phyloP scores from a whole-genome alignment of 2,113 vertebrate genomes.

The Oryzias melastigma region DNA sequence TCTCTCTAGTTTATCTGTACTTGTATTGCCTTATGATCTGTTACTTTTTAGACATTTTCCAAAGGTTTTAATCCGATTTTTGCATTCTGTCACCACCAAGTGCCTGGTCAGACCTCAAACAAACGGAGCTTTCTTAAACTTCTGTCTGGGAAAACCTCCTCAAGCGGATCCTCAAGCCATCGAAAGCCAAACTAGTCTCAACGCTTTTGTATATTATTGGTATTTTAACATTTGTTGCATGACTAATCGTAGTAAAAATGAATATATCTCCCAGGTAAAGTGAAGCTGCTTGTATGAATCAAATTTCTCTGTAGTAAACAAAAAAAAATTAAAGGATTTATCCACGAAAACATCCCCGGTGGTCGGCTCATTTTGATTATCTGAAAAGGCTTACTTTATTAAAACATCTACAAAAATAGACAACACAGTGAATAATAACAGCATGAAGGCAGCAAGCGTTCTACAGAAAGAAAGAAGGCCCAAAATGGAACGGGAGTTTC shows the following conservation, averaged over 20 bases:
- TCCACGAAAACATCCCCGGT: constrained; percentile 1
- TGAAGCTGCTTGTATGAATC: constrained; percentile 20
- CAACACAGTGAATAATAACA: constrained; percentile 66
- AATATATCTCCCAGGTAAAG: constrained; percentile 3
- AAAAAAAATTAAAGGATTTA: constrained; percentile 51
- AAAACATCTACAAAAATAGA: constrained; percentile 82
- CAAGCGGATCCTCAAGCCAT: constrained; percentile 26
- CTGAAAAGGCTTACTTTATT: constrained; percentile 80
- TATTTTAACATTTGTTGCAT: constrained; percentile 23
- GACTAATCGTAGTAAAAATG: constrained; percentile 10
- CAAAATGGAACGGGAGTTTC: constrained; percentile 58
- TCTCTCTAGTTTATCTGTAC: background rate
- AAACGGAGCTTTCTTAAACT: constrained; percentile 1
- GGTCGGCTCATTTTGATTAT: constrained; percentile 19
- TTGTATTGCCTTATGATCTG: background rate
- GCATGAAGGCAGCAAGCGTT: constrained; percentile 71
- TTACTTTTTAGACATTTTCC: constrained; percentile 1
- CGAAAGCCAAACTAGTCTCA: constrained; percentile 31
- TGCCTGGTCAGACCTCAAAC: constrained; percentile 60
- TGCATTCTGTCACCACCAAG: constrained; percentile 52
- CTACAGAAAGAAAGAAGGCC: constrained; percentile 71
- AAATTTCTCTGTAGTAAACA: constrained; percentile 31
- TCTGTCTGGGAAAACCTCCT: constrained; percentile 39
- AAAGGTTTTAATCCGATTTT: constrained; percentile 31
- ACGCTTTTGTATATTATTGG: constrained; percentile 6